Base-by-base conservation (phyloP, 2,797 vertebrate species). In the Stomatorhinus walkeri region DNA sequence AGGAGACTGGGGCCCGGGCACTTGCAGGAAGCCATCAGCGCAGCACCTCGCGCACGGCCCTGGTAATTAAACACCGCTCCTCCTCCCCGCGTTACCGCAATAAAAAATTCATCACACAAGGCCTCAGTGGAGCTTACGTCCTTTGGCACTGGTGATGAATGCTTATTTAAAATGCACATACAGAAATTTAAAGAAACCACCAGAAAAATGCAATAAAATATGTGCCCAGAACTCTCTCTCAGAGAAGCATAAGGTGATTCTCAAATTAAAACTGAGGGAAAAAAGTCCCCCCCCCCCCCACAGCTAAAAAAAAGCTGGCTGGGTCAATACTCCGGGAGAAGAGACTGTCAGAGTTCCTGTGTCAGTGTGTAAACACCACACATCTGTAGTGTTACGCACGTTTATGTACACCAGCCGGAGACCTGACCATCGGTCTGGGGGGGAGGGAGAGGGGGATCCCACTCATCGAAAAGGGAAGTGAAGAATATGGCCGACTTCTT, bases 281-380 rank as follows among this genome's bases (percentile, higher is more conserved):
- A 61, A 49, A n/a, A 40, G 3, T 2, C 1, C 12, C 24, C 64
- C 24, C 8, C 59, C 61, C 61, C 64, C 3, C 3, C 22, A 36
- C 28, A 14, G 49, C 49, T 14, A 51, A 24, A 32, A 59, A 59
- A 68, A 32, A 68, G 3, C 24, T 14, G 61, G 24, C 24, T 68
- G 61, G 61, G 24, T 12, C 24, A 14, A 10, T 10, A 24, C 22
- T 22, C 85, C 85, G 93, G 48, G 88, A 43, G 36, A 64, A 22
- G 54, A 19, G 46, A 88, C 43, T 24, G 85, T 51, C 83, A 85
- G 88, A 68, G 56, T 54, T 76, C 9, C 6, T 3, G 61, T 22
- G 56, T 86, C 49, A 61, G 54, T 61, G 72, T 68, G 56, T 43
- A 85, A 89, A 61, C 89, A 84, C 28, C 54, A 68, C 16, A 10